phyloP scores from a whole-genome alignment of 1,140 invertebrate genomes.

The Papilio glaucus region DNA sequence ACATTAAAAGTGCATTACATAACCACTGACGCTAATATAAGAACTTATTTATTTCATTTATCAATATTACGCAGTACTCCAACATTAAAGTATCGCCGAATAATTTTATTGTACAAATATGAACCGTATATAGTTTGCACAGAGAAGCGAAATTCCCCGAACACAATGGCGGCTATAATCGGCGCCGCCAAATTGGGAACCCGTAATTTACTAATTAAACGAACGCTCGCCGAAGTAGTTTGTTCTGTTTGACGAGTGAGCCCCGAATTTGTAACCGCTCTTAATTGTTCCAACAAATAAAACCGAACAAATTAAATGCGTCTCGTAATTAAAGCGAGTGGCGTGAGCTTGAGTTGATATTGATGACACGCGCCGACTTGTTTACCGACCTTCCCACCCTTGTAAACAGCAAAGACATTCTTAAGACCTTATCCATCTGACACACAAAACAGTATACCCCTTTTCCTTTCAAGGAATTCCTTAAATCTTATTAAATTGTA shows the following conservation, averaged over 20 bases:
- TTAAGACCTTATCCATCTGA: too few relatives aligned
- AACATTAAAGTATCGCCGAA: background rate
- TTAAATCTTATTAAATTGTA: too few relatives aligned
- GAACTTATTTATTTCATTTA: background rate
- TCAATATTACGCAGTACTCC: background rate
- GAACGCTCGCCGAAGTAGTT: slow-evolving; percentile 45
- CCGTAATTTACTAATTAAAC: slow-evolving; percentile 49
- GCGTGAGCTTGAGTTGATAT: slow-evolving; percentile 36
- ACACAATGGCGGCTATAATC: background rate
- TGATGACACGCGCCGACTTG: slow-evolving; percentile 27
- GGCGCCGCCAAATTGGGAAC: slow-evolving; percentile 12
- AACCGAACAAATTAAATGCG: slow-evolving; percentile 41
- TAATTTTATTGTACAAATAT: background rate
- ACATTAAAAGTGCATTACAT: too few relatives aligned
- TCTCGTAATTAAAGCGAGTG: slow-evolving; percentile 44
- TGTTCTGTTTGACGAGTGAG: slow-evolving; percentile 42
- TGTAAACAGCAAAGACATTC: background rate
- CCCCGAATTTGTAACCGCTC: slow-evolving; percentile 37
- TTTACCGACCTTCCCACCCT: background rate
- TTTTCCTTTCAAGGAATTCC: too few relatives aligned
- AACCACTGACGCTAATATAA: too few relatives aligned
- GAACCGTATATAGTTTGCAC: background rate
- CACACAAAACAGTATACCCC: too few relatives aligned
- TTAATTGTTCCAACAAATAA: slow-evolving; percentile 45
- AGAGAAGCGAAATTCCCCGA: background rate